A percentile compares a stretch with the other conserved stretches of the same genome.
Evolutionary conservation across 2,888 invertebrate genomes (phyloP).

Genomic region (Arrhopalites spinosus): DNA sequence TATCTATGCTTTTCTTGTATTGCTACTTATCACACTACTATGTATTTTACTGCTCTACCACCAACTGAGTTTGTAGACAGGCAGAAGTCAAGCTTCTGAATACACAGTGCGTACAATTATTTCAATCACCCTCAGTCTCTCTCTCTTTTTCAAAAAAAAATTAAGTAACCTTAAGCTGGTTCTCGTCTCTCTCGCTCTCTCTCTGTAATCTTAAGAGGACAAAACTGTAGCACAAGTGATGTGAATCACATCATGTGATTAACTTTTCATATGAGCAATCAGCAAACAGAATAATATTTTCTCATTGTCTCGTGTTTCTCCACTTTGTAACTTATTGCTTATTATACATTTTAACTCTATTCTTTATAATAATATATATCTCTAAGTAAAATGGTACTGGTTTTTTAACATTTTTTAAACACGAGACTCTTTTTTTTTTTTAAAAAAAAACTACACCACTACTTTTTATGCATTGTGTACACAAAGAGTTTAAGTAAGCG

Average conservation of each 20-base stretch:
- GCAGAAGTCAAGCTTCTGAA: conserved; percentile 30
- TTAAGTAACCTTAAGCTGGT: not conserved
- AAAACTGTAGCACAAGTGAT: conserved; percentile 11
- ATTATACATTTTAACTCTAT: not conserved
- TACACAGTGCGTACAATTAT: not conserved
- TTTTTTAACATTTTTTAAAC: not conserved
- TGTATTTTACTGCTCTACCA: conserved; percentile 21
- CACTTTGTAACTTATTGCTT: not conserved
- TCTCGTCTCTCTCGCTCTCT: not conserved
- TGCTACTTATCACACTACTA: conserved; percentile 29
- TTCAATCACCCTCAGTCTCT: not conserved
- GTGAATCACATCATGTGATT: not conserved
- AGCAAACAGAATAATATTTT: not conserved
- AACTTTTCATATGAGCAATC: not conserved
- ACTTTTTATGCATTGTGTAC: too few relatives aligned
- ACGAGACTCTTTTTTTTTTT: too few relatives aligned
- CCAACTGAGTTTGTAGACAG: conserved; percentile 28
- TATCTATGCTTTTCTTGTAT: conserved; percentile 32
- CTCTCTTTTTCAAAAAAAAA: not conserved
- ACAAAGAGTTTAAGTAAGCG: too few relatives aligned
- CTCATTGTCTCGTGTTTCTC: too few relatives aligned
- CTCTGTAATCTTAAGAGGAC: too few relatives aligned
- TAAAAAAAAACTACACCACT: too few relatives aligned
- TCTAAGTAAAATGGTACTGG: not conserved
- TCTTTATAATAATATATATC: not conserved